Evolutionary conservation across 2,888 invertebrate genomes (phyloP).

Genomic region (Neria commutata): DNA sequence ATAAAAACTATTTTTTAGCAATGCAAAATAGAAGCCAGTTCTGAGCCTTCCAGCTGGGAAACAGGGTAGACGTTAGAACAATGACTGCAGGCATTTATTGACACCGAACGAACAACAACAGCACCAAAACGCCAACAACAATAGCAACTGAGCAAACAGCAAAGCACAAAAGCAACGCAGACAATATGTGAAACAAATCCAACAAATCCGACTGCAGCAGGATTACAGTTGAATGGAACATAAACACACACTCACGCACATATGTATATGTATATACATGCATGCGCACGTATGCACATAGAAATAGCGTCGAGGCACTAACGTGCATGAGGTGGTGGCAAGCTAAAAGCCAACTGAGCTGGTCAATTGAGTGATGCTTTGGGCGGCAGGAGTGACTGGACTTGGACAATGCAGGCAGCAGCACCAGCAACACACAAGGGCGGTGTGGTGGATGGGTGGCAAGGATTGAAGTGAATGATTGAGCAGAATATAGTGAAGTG

Average conservation of each 20-base stretch:
- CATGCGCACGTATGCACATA: not conserved
- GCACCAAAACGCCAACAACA: not conserved
- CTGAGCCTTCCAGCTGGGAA: too few relatives aligned
- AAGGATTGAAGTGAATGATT: constrained; percentile 32
- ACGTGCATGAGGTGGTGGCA: too few relatives aligned
- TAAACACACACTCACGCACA: not conserved
- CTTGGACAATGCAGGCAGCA: too few relatives aligned
- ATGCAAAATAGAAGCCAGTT: too few relatives aligned
- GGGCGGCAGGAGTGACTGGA: not conserved
- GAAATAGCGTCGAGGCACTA: too few relatives aligned
- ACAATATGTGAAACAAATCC: constrained; percentile 21
- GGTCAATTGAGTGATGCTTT: not conserved
- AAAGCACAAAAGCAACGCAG: not conserved
- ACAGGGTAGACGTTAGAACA: constrained; percentile 13
- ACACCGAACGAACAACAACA: not conserved
- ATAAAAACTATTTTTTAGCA: too few relatives aligned
- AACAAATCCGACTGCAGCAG: constrained; percentile 28
- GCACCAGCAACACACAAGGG: too few relatives aligned
- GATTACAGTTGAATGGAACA: constrained; percentile 11
- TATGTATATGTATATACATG: constrained; percentile 21
- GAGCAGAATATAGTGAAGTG: constrained; percentile 38
- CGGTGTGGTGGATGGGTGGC: not conserved
- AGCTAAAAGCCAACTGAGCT: not conserved
- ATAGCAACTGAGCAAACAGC: not conserved
- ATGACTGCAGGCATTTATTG: constrained; percentile 13